Base-by-base conservation (phyloP, 1,140 invertebrate species). In the Orchesella cincta region DNA sequence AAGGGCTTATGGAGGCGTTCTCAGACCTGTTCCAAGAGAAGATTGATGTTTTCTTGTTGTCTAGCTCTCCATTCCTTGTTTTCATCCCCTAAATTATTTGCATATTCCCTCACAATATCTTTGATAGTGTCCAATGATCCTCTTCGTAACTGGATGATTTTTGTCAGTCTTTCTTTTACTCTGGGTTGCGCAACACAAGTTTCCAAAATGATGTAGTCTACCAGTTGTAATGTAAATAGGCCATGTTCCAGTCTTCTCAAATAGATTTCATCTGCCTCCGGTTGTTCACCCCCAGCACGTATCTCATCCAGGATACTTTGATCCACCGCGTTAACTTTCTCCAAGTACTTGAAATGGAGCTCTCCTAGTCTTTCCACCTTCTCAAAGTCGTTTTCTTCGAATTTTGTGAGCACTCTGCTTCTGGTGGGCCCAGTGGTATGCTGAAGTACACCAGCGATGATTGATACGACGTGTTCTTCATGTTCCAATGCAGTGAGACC, bases 371-470 rank as follows among this genome's bases (percentile, higher is more conserved):
- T 86, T 84, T 99, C 98, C 0, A 99, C 94, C 88, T 99, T 99
- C 87, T 99, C 98, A 83, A 96, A 93, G 87, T 99, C 96, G 85
- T 98, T 98, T 88, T 99, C 98, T 0, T 92, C 94, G 85, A 99
- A 99, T 88, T 99, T 99, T 81, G 92, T 92, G 12, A 99, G 84
- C 34, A 99, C 87, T 74, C 98, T 88, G 84, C 97, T 93, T 39
- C 95, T 86, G 81, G 98, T 96, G 35, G 92, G 91, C 12, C 93
- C 83, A 93, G 92, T 84, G 94, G 97, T 54, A 84, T 98, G 97
- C 76, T 93, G 90, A 71, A 99, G 86, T 90, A 99, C 93, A 67
- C 94, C 93, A 0, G 94, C 91, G 84, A 99, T 94, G 72, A 99
- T 96, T 0, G 97, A 97, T 46, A 94, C 89, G 18, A 98, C 94